Base-by-base conservation (phyloP, 2,888 invertebrate species). In the Agrilus cyanescens region DNA sequence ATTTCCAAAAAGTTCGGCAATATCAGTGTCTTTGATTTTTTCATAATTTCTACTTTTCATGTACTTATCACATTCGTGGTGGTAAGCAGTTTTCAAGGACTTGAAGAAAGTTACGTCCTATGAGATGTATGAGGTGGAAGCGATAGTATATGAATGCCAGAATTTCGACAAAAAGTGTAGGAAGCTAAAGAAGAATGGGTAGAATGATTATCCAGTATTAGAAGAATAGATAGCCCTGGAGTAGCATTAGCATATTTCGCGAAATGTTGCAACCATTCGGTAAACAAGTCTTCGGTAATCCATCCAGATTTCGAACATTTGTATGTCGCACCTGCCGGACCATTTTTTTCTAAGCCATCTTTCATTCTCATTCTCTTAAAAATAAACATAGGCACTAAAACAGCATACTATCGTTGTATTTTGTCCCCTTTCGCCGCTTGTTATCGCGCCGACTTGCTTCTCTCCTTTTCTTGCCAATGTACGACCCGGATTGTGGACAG, bases 61-160 rank as follows among this genome's bases (percentile, higher is more conserved):
- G 47, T 50, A 50, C 30, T 46, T 44, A 32, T 55, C 56, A 48
- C 55, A 58, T 50, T 57, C 52, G 36, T 39, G 38, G 44, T 53
- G 53, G 30, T 56, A 56, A 40, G 52, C 52, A 12, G 41, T 46
- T 46, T 60, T 59, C 18, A 60, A 42, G 30, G 60, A 53, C 4
- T 50, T 50, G 48, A 53, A 59, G 50, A 53, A 53, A 34, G 53
- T 45, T 13, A 57, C 40, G 55, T 15, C 30, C 44, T 39, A 40
- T 59, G 58, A 31, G 55, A 55, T 8, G 52, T 52, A 37, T 59
- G 58, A 4, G 59, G 38, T 14, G 42, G 18, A 4, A 18, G 5
- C 5, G 18, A 18, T 3, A 18, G 4, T 4, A 5, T 5, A 35
- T 33, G 25, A 16, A 53, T 47, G 18, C 45, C 44, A 36, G 47